Base-by-base conservation (phyloP, 2,888 invertebrate genomes). In the Drosophila sordidula region DNA sequence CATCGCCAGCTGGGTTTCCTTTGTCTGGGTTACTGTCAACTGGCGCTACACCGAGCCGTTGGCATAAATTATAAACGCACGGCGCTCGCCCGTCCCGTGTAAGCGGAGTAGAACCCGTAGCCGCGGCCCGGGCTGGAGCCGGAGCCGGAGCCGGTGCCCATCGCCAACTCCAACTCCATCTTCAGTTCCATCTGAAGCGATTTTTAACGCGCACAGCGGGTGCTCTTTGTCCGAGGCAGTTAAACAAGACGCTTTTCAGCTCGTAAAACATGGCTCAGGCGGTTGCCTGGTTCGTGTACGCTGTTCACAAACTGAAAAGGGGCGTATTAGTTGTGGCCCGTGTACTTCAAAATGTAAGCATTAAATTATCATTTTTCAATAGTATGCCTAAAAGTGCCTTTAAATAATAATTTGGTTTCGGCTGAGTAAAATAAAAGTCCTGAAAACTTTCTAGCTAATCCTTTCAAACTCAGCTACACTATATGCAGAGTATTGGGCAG, bases 211-310 rank as follows among this genome's bases (percentile, higher is more conserved):
- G 61, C 88, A 44, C 83, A 83, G 83, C 83, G 84, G 88, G 83
- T 61, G 88, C 80, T 68, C 84, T 88, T 83, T 83, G 83, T 88
- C 65, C 84, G 50, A 68, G 71, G 80, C 88, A 83, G 83, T 86
- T 88, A 88, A 83, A 88, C 88, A 83, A 83, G 82, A 83, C 86
- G 82, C 82, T 83, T 83, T 83, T 83, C 82, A 83, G 83, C 83
- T 83, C 83, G 80, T 83, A 83, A 83, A 88, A 80, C 88, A 77
- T 66, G 83, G 65, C 68, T 52, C 63, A 65, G 58, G 59, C 25
- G 22, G 58, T 58, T 42, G 50, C 41, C 32, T 51, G 25, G n/a
- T 39, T 39, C 34, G n/a, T 39, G 11, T 45, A 25, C 25, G 32
- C 42, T 34, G 38, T n/a, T 42, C 26, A 47, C 36, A 46, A 16